Percentiles rank a stretch among this genome's conserved stretches.
Evolutionary conservation across 1,140 invertebrate genomes (phyloP).

Genomic region (Phenacoccus solenopsis): DNA sequence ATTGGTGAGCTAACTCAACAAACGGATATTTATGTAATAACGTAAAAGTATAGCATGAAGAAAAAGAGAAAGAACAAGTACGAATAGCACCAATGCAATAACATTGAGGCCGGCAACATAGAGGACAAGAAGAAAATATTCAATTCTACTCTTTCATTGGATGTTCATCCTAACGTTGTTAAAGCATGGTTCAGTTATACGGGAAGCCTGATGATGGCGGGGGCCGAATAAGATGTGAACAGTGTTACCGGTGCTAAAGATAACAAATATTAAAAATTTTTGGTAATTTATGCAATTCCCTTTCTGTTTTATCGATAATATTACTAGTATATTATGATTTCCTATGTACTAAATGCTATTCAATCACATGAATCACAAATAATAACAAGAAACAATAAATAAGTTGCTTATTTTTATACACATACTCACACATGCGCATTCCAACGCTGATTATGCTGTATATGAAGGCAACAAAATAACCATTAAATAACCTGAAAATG

Average conservation of each 20-base stretch:
- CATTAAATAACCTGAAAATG: too few species aligned
- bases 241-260: neutral
- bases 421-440: neutral
- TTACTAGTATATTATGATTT: neutral
- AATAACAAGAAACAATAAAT: neutral
- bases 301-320: neutral
- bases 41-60: neutral
- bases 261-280: too few species aligned
- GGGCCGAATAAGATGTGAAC: neutral
- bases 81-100: neutral
- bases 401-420: neutral
- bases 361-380: neutral
- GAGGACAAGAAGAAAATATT: neutral
- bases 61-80: slow-evolving; percentile 1
- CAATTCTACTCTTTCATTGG: neutral
- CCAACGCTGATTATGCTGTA: too few species aligned
- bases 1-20: neutral
- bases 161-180: neutral
- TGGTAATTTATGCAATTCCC: too few species aligned
- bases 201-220: neutral
- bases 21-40: neutral
- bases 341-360: neutral
- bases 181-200: neutral
- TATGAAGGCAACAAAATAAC: too few species aligned
- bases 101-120: neutral